Evolutionary conservation across 2,797 vertebrate genomes (phyloP).

Genomic region (Lagocephalus sceleratus): DNA sequence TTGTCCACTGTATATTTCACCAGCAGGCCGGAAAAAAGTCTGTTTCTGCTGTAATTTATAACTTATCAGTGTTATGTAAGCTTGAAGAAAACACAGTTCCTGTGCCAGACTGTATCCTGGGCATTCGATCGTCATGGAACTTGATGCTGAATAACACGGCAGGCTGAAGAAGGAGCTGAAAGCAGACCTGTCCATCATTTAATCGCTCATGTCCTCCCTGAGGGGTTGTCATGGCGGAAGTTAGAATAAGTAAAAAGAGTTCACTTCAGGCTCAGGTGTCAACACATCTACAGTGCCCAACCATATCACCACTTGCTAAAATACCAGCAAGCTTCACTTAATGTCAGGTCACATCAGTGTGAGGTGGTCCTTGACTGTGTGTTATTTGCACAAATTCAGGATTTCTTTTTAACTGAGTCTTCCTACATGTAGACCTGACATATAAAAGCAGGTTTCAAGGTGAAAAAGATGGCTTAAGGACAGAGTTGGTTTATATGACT

Average conservation of each 20-base stretch:
- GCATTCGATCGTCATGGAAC: not conserved
- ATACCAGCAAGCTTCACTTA: slow-evolving; percentile 39
- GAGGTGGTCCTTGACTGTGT: slow-evolving; percentile 10
- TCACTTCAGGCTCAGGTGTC: slow-evolving; percentile 40
- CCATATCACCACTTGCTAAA: slow-evolving; percentile 16
- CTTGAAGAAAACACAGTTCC: not conserved
- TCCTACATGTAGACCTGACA: not conserved
- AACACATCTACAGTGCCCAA: slow-evolving; percentile 24
- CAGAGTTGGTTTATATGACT: too few relatives aligned
- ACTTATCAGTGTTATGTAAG: slow-evolving; percentile 13
- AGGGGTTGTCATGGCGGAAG: slow-evolving; percentile 14
- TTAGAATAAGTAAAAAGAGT: slow-evolving; percentile 20
- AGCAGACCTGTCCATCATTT: slow-evolving; percentile 1
- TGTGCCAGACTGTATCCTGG: too few relatives aligned
- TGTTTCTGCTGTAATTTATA: slow-evolving; percentile 25
- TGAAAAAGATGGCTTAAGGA: slow-evolving; percentile 20
- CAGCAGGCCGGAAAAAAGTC: slow-evolving; percentile 9
- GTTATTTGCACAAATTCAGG: slow-evolving; percentile 15
- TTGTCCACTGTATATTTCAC: slow-evolving; percentile 8
- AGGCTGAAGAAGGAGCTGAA: slow-evolving; percentile 14
- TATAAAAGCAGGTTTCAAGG: slow-evolving; percentile 19
- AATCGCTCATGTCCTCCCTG: slow-evolving; percentile 3
- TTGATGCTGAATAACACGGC: slow-evolving; percentile 5
- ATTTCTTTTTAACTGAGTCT: slow-evolving; percentile 1
- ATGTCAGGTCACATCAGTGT: slow-evolving; percentile 42